A percentile compares a stretch with the other conserved stretches of the same genome.
Evolutionary conservation across 2,888 invertebrate species (phyloP).

Genomic region (Cenopis cana): DNA sequence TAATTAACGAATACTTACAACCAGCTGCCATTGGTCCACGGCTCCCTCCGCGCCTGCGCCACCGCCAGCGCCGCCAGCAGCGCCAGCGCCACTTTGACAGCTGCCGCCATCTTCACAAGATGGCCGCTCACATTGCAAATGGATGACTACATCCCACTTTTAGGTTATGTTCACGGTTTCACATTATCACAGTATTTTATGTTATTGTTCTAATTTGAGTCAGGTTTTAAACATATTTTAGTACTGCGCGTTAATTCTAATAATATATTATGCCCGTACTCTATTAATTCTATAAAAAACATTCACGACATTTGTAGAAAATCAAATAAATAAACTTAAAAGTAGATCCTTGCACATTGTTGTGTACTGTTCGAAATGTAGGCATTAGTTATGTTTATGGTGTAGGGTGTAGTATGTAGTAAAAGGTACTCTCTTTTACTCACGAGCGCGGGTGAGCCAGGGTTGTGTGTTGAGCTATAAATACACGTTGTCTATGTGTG

Average conservation of each 20-base stretch:
- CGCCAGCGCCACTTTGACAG: conserved; percentile 70
- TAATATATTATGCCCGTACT: neutral
- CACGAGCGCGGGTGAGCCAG: too few relatives aligned
- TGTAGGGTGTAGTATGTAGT: too few relatives aligned
- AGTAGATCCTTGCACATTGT: too few relatives aligned
- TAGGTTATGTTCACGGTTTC: conserved; percentile 18
- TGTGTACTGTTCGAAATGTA: too few relatives aligned
- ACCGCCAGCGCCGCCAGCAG: conserved; percentile 69
- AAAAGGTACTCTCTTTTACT: too few relatives aligned
- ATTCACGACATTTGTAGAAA: neutral
- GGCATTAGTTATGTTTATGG: too few relatives aligned
- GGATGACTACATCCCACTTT: conserved; percentile 45
- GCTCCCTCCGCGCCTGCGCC: conserved; percentile 63
- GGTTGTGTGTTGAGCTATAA: too few relatives aligned
- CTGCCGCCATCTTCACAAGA: conserved; percentile 27
- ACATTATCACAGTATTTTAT: neutral
- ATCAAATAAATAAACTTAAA: too few relatives aligned
- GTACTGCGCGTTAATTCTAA: neutral
- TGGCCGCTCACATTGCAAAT: conserved; percentile 46
- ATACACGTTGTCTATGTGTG: too few relatives aligned
- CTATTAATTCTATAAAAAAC: neutral
- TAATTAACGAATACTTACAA: conserved; percentile 67
- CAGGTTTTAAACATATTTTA: neutral
- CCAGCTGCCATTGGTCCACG: conserved; percentile 79
- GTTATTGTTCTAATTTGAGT: neutral